A percentile compares a stretch with the other conserved stretches of the same genome.
Conservation (phyloP, 2,797 vertebrate species). For the Dendrocincla tyrannina region DNA sequence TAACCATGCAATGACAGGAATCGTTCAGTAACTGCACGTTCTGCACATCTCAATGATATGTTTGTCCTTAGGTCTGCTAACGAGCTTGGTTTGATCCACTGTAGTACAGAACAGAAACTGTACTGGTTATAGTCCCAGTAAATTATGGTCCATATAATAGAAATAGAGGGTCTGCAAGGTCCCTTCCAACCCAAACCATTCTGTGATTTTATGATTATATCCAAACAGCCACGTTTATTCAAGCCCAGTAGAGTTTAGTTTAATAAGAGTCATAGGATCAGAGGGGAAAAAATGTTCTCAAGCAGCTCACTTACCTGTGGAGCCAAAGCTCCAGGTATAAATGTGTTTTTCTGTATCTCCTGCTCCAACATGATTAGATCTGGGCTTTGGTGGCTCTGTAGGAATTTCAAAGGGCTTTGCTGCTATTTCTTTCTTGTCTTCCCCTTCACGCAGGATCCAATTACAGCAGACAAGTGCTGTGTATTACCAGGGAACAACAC, state of each 20-base stretch:
- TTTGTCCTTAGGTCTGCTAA: not conserved
- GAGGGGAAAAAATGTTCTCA: not conserved
- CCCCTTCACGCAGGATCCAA: not conserved
- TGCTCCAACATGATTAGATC: conserved; percentile 1
- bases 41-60: accelerated
- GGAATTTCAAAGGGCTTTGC: not conserved
- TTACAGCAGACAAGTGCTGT: not conserved
- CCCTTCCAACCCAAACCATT: not conserved
- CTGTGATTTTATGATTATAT: not conserved
- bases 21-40: accelerated
- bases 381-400: conserved; percentile 21
- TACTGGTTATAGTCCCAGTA: not conserved
- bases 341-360: not conserved
- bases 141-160: not conserved
- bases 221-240: not conserved
- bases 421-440: not conserved
- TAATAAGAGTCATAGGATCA: not conserved
- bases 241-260: not conserved
- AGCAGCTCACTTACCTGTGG: not conserved
- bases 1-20: no score
- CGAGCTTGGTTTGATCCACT: not conserved
- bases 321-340: not conserved
- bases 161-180: not conserved
- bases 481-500: not conserved
- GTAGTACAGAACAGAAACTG: not conserved